Conservation (phyloP, 2,113 vertebrate species). For the Trochalopteron elliotii region DNA sequence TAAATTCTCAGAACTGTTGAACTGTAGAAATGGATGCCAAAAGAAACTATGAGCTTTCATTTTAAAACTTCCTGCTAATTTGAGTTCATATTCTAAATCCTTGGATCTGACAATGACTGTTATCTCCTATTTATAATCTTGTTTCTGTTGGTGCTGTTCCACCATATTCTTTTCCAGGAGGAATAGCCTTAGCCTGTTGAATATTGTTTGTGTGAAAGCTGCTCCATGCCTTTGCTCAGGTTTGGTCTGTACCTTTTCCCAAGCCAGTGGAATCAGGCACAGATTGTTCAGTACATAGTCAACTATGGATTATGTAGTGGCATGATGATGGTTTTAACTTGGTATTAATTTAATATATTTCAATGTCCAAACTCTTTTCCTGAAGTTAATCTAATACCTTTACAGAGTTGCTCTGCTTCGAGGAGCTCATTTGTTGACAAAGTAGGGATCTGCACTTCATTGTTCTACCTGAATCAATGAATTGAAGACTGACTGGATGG, state of each 20-base stretch:
- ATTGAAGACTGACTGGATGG: background rate
- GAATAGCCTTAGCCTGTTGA: background rate
- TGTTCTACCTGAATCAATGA: background rate
- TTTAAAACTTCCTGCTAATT: background rate
- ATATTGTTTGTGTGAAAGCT: background rate
- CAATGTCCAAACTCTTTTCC: background rate
- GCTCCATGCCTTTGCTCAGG: background rate
- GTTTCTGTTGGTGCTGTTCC: background rate
- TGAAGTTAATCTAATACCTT: background rate
- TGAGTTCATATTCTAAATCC: background rate
- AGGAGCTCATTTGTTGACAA: background rate
- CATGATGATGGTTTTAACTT: background rate
- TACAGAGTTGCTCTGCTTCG: background rate
- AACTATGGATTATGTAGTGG: background rate
- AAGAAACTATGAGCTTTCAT: background rate
- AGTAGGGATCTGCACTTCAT: background rate
- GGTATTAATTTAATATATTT: background rate
- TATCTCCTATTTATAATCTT: background rate
- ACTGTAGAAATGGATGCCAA: background rate
- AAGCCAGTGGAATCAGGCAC: background rate
- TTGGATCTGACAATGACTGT: background rate
- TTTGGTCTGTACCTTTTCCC: background rate
- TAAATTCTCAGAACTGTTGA: background rate
- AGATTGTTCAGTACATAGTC: background rate
- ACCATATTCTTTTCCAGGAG: background rate